Base-by-base conservation (phyloP, 2,797 vertebrate species). In the Onychomys leucogaster region DNA sequence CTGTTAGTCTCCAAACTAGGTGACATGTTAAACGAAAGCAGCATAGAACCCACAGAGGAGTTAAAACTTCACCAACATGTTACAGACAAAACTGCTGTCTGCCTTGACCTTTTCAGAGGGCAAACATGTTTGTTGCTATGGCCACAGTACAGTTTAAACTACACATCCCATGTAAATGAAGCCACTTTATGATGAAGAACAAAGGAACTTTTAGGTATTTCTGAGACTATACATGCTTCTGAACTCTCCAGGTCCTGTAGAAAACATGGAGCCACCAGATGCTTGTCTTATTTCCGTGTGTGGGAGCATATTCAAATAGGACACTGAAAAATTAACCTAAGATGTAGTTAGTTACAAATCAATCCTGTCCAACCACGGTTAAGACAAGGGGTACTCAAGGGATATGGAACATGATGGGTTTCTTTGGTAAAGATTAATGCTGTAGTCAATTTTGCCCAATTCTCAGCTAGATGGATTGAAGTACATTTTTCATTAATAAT, bases 1-100 rank as follows among this genome's bases (percentile, higher is more conserved):
- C 90, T 88, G 75, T 94, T 83, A 63, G 29, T 59, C 10, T 25
- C 96, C 43, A 80, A 34, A 93, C 29, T 32, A 4, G 25, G 10
- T 41, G 73, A 43, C 4, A 6, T 88, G 34, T 86, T 92, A 93
- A 97, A 61, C 21, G 49, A 16, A 96, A 59, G 92, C 49, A 89
- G 25, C 94, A n/a, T 1, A 63, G 49, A 73, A 25, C 0, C 69
- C 75, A 37, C 17, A 89, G 41, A n/a, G 93, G 82, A 84, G 73
- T 52, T 97, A 94, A 92, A 91, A 92, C 19, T 37, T 75, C 0
- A 95, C 10, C 65, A 84, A 34, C 10, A 32, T 2, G 41, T 55
- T 55, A 80, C 77, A 83, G 91, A 34, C 46, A 59, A 23, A 59
- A 37, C 17, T 82, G 78, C 34, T 59, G 16, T 77, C 61, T 85